These are phyloP conservation scores for Yoshiicerus persimilis DNA, from an alignment of 1,140 invertebrate species.

Conservation along the genomic window DNA sequence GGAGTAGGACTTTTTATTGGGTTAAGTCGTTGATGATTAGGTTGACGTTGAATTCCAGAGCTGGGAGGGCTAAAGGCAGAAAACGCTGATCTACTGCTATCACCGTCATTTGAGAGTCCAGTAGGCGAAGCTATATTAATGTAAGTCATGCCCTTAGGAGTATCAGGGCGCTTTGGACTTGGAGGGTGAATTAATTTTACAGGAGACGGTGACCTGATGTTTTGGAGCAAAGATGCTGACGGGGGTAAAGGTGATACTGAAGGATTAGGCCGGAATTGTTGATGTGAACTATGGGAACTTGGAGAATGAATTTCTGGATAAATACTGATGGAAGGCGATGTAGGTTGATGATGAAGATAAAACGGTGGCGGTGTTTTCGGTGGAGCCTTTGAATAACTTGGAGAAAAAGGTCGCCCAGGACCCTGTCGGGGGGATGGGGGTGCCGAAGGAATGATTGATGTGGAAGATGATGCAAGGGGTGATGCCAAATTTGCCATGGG, in stretches of 20 bases:
- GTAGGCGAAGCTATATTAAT: not conserved
- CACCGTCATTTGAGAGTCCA: not conserved
- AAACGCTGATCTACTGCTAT: not conserved
- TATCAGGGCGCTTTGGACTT: not conserved
- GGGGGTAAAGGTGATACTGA: not conserved
- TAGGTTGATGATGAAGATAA: not conserved
- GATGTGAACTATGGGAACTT: not conserved
- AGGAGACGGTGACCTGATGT: not conserved
- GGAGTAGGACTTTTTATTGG: not conserved
- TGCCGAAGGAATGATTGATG: too few relatives aligned
- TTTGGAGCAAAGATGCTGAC: not conserved
- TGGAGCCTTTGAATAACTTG: not conserved
- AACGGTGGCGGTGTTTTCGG: not conserved
- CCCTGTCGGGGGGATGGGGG: not conserved
- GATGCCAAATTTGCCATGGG: not conserved
- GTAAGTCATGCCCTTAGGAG: not conserved
- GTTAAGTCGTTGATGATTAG: not conserved
- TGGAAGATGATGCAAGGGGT: not conserved
- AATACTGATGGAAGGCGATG: not conserved
- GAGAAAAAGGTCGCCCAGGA: not conserved
- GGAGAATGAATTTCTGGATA: not conserved
- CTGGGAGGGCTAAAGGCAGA: not conserved
- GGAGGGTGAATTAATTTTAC: not conserved
- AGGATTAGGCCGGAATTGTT: not conserved
- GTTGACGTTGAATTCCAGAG: not conserved